A percentile compares a stretch with the other conserved stretches of the same genome.
Evolutionary conservation across 2,888 invertebrate species (phyloP).

Genomic region (Pterostichus madidus): DNA sequence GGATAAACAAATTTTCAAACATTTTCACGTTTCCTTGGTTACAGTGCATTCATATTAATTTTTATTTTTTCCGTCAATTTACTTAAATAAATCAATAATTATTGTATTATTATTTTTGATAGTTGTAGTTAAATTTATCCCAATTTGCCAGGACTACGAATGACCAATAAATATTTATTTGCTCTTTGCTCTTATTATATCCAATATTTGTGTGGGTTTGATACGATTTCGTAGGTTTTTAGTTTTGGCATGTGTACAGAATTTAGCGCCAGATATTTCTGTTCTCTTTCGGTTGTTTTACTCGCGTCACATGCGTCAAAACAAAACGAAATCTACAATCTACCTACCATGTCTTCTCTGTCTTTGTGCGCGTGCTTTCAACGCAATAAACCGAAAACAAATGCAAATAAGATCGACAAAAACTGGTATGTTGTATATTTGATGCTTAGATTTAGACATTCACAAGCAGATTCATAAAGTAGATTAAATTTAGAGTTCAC

Average conservation of each 20-base stretch:
- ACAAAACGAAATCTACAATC: conserved; percentile 37
- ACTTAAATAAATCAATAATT: too few relatives aligned
- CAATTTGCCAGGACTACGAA: too few relatives aligned
- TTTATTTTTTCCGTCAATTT: too few relatives aligned
- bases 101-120: too few relatives aligned
- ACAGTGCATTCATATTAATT: too few relatives aligned
- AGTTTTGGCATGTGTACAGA: conserved; percentile 38
- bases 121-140: too few relatives aligned
- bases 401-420: neutral
- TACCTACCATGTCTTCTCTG: conserved; percentile 14
- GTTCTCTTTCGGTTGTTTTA: conserved; percentile 44
- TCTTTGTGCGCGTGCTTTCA: conserved; percentile 25
- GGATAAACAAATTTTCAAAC: too few relatives aligned
- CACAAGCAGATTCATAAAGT: neutral
- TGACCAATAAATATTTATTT: neutral
- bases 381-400: conserved; percentile 23
- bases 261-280: conserved; percentile 35
- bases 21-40: too few relatives aligned
- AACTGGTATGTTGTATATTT: conserved; percentile 5
- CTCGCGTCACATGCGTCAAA: conserved; percentile 50
- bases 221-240: too few relatives aligned
- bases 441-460: too few relatives aligned
- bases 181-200: too few relatives aligned
- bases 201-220: too few relatives aligned
- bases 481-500: neutral